Base-by-base conservation (phyloP, 1,140 invertebrate species). In the Metopolophium dirhodum region DNA sequence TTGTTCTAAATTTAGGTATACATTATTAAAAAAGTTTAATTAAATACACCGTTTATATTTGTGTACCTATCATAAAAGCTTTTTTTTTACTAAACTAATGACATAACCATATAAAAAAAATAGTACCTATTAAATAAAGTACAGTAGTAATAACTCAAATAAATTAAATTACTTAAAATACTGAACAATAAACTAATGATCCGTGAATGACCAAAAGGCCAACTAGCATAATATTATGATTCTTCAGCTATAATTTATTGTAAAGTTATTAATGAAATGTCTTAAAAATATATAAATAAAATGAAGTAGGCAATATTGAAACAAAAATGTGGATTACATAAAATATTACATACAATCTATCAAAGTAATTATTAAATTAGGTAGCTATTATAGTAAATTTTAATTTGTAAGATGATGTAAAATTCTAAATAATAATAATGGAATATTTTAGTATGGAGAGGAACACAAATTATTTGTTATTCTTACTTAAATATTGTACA, bases 391-490 rank as follows among this genome's bases (percentile, higher is more conserved):
- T 22, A 54, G 8, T 11, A 87, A n/a, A 88, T n/a, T 88, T 49
- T 37, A 88, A 88, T 88, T 54, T 22, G 18, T 51, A 54, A 47
- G 18, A 51, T 37, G 37, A 20, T 30, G 6, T 87, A 20, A 49
- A 49, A 87, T n/a, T 88, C 26, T 87, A 87, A 87, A 35, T 87
- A 87, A 87, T 86, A 87, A 87, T 49, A 87, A 20, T 87, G 86
- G 86, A 87, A 87, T 87, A 51, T 49, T 87, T 51, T 49, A 87
- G 47, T 87, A 87, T 87, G 45, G 86, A 87, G 37, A n/a, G 86
- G 30, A 87, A 87, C 30, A 51, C 45, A 87, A 87, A 87, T n/a
- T 49, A 87, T 87, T 49, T 87, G 86, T 49, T 49, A 26, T 30
- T 87, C 26, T 45, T n/a, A 87, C 14, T n/a, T 87, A 47, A 41